Percentiles rank a stretch among this genome's conserved stretches.
phyloP scores from a whole-genome alignment of 1,140 invertebrate species.

The Chironomus striatipennis region DNA sequence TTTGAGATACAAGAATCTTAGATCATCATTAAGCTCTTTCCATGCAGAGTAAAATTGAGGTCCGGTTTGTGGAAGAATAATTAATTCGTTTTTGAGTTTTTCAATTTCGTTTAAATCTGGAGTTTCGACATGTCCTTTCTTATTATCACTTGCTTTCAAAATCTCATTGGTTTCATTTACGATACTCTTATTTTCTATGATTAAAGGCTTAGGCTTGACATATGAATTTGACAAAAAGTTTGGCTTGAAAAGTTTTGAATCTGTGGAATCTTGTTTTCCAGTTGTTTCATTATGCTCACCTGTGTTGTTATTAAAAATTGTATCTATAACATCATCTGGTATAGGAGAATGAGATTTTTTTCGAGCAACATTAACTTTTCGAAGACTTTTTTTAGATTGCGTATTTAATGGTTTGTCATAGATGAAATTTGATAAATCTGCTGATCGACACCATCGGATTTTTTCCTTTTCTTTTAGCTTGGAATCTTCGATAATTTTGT shows the following conservation, averaged over 20 bases:
- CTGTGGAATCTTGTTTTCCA: not conserved
- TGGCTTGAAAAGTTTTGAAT: not conserved
- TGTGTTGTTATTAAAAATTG: constrained; percentile 10
- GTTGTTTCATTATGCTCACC: not conserved
- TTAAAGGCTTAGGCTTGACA: not conserved
- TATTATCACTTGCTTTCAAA: not conserved
- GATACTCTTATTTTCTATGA: not conserved
- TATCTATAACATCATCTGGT: not conserved
- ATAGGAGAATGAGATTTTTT: not conserved
- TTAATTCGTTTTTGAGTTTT: not conserved
- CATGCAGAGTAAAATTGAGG: not conserved
- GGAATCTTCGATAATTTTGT: not conserved
- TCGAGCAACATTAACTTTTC: not conserved
- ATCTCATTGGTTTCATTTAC: not conserved
- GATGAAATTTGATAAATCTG: not conserved
- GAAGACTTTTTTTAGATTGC: not conserved
- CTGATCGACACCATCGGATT: not conserved
- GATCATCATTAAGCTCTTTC: not conserved
- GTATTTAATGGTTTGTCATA: not conserved
- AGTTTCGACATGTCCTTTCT: not conserved
- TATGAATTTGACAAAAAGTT: not conserved
- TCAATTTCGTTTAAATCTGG: not conserved
- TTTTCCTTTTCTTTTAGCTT: not conserved
- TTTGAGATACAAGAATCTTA: not conserved
- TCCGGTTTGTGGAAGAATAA: not conserved